phyloP scores from a whole-genome alignment of 1,140 invertebrate species.

The Saccostrea glomerata region DNA sequence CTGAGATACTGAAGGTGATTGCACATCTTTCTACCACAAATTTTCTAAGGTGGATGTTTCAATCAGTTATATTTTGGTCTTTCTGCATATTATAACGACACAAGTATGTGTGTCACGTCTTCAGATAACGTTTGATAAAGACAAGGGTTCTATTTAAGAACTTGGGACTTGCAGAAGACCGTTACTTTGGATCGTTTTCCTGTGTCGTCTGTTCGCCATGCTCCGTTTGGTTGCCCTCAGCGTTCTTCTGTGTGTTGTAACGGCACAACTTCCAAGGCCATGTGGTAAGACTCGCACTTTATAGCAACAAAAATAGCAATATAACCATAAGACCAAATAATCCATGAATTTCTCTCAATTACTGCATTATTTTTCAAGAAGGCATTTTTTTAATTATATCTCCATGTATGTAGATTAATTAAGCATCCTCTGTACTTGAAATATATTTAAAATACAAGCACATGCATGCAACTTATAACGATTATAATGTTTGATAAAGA shows the following conservation, averaged over 20 bases:
- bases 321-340: background rate
- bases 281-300: conserved; percentile 44
- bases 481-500: no score
- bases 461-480: no score
- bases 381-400: no score
- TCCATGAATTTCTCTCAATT: no score
- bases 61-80: background rate
- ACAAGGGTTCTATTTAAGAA: conserved; percentile 27
- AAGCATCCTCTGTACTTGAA: no score
- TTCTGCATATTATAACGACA: conserved; percentile 19
- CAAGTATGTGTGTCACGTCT: conserved; percentile 29
- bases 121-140: conserved; percentile 18
- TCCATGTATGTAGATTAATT: no score
- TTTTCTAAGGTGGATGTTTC: background rate
- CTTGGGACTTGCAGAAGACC: background rate
- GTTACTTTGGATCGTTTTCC: conserved; percentile 1
- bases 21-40: background rate
- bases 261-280: conserved; percentile 43
- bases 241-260: conserved; percentile 41
- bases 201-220: conserved; percentile 37
- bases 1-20: background rate
- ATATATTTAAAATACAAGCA: no score
- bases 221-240: conserved; percentile 38
- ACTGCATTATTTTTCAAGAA: no score
- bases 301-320: background rate